Evolutionary conservation across 2,113 vertebrate genomes (phyloP), one percentile per base, ranked within the genome.

Genomic region (Siniperca knerii): DNA sequence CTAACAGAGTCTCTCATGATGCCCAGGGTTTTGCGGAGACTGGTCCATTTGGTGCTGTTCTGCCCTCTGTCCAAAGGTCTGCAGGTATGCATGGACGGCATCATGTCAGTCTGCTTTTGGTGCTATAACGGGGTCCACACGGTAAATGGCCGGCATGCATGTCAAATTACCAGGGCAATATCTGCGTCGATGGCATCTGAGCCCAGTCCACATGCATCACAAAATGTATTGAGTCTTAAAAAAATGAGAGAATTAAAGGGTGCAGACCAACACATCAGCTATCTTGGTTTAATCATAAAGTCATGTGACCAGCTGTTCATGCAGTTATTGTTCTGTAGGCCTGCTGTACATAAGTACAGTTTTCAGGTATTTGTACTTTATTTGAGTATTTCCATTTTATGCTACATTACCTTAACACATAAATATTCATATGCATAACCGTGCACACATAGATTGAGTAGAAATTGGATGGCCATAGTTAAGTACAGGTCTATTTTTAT

Each of bases 51-150:
- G 95, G 96, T 97, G 94, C 96, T 98, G 29, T 96, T 98, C 92
- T 98, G 97, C 88, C 97, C 97, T 21, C 85, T 97, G 75, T 96
- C 97, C 75, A 97, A 97, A 91, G 97, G 97, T 60, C 91, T 97
- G 94, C 97, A 98, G 97, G 94, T 87, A 92, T 7, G 83, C 25
- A 0, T 5, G 62, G 3, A 15, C 21, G 42, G 70, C 69, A 29
- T 21, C n/a, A 29, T 75, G 58, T 40, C 82, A 33, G 15, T n/a
- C 54, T 52, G 65, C 23, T 20, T 66, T 74, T 65, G 65, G 44
- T 23, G 25, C 37, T 7, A 18, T 20, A 1, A 48, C 16, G 42
- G 5, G 15, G 21, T 37, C 42, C 35, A 18, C 62, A 13, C 54
- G 2, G 29, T 25, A 4, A 60, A 61, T 33, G 1, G 35, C 4